Evolutionary conservation across 2,113 vertebrate species (phyloP), one percentile per base, ranked within the genome.

Genomic region (Crotalus helleri): DNA sequence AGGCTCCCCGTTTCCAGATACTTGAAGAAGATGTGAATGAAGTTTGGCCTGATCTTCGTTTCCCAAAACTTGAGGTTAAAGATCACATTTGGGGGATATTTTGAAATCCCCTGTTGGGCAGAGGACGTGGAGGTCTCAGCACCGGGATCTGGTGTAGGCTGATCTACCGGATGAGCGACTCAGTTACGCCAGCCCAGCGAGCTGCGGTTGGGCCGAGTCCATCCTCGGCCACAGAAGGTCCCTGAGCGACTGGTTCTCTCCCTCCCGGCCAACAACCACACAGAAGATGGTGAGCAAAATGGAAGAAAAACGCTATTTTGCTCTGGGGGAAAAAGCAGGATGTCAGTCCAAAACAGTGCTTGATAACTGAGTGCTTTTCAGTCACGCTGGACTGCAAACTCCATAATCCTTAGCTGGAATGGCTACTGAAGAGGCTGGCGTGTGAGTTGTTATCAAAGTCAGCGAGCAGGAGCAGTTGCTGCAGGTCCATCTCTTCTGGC

Each of bases 61-160:
- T 17, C 64, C 64, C 64, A n/a, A 69, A 15, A 15, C n/a, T 15
- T n/a, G 64, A n/a, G 64, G 64, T n/a, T 15, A 2, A 33, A 6
- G 12, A 6, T 33, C 5, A 69, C 13, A 15, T 69, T 69, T 15
- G 12, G n/a, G 64, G 29, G 29, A n/a, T n/a, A n/a, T 15, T 69
- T 33, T 15, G 64, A 6, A 33, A n/a, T n/a, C 5, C 4, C 64
- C 0, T 11, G 26, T 12, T 29, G 59, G 59, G 59, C 59, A 64
- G 59, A 12, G 3, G 29, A 64, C 12, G 1, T 0, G 64, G 64
- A 15, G 64, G 64, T 15, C 64, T 69, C 29, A 33, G 64, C 64
- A n/a, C 0, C 1, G 64, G 29, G 64, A 0, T 33, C 12, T 33
- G 64, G 13, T n/a, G 0, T 15, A 2, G 12, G 64, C 29, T 15